These are phyloP conservation scores for Dromaius novaehollandiae DNA, from an alignment of 2,113 vertebrate species.

Conservation along the genomic window DNA sequence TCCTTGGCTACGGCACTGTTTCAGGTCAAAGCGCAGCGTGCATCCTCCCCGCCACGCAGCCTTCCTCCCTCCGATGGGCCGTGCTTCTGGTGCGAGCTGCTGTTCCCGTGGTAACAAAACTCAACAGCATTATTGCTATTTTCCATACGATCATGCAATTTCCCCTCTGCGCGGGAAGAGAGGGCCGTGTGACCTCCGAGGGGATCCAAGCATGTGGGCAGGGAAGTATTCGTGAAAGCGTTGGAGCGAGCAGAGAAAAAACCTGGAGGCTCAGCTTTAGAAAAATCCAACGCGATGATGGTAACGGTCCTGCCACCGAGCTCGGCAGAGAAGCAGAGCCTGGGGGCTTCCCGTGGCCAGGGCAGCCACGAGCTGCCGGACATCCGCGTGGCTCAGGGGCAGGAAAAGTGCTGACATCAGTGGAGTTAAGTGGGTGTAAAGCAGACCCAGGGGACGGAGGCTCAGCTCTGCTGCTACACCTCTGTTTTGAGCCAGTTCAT, in stretches of 20 bases:
- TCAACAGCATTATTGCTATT: slow-evolving; percentile 35
- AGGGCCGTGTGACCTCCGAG: not conserved
- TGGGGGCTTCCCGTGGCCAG: not conserved
- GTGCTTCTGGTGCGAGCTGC: not conserved
- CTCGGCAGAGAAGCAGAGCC: not conserved
- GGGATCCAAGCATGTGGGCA: not conserved
- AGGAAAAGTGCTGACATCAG: not conserved
- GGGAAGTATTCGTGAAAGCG: not conserved
- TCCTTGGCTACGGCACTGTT: slow-evolving; percentile 37
- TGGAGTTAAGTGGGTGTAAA: not conserved
- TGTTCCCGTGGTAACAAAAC: slow-evolving; percentile 44
- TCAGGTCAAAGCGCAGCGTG: slow-evolving; percentile 4
- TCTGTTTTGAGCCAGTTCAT: not conserved
- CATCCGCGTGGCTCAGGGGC: not conserved
- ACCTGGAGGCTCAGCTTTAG: not conserved
- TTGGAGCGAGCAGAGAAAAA: not conserved
- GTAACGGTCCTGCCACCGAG: not conserved
- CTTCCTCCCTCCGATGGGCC: not conserved
- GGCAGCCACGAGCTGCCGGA: not conserved
- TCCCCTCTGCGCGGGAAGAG: not conserved
- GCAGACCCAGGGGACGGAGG: not conserved
- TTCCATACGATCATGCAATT: slow-evolving; percentile 46
- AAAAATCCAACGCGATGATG: not conserved
- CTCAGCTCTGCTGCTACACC: not conserved
- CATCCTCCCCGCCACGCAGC: not conserved